These are phyloP conservation scores for Pissodes strobi DNA, from an alignment of 1,140 invertebrate species.

Conservation along the genomic window DNA sequence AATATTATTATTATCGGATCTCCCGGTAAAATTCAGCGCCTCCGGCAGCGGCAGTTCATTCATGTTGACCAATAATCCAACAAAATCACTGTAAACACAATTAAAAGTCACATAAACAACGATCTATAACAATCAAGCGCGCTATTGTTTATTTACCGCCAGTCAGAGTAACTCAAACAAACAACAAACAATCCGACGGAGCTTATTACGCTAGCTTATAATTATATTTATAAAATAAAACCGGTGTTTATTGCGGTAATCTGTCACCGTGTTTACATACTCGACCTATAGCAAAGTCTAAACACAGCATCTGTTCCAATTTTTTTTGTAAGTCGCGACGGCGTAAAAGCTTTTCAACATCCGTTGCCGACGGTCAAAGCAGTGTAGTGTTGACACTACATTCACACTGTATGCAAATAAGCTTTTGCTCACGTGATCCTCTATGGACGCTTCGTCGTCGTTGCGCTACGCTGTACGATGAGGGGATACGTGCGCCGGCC, in stretches of 20 bases:
- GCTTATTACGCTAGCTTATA: constrained; percentile 3
- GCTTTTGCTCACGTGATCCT: neutral
- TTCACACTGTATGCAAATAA: constrained; percentile 8
- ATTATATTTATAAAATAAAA: constrained; percentile 14
- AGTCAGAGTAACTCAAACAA: constrained; percentile 1
- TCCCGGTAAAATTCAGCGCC: constrained; percentile 8
- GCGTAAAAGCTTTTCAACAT: neutral
- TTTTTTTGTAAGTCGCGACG: neutral
- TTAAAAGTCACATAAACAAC: constrained; percentile 3
- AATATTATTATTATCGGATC: constrained; percentile 10
- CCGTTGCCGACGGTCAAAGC: neutral
- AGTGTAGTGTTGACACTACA: neutral
- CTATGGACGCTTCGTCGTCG: neutral
- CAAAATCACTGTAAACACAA: neutral
- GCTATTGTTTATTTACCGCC: constrained; percentile 1
- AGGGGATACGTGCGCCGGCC: neutral
- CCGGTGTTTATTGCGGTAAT: constrained; percentile 6
- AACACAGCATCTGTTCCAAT: constrained; percentile 8
- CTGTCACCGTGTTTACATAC: constrained; percentile 8
- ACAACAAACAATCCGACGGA: neutral
- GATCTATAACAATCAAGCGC: neutral
- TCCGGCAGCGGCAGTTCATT: constrained; percentile 4
- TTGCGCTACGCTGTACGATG: neutral
- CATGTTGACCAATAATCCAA: constrained; percentile 8
- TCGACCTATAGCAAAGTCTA: constrained; percentile 7